Evolutionary conservation across 2,113 vertebrate genomes (phyloP), one percentile per base, ranked within the genome.

Genomic region (Osmerus eperlanus): DNA sequence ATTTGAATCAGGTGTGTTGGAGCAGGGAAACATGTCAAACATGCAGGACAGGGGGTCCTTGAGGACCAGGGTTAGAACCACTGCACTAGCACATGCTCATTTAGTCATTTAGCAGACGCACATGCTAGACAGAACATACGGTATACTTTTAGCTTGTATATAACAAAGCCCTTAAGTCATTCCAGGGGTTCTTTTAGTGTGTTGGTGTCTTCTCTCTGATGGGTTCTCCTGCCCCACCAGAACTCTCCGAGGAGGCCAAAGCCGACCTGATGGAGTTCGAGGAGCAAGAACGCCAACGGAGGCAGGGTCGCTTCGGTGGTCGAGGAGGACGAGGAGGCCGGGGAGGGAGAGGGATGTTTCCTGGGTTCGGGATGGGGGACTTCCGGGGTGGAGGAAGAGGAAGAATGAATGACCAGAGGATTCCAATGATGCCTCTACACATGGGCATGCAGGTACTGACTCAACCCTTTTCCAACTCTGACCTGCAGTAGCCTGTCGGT

Each of bases 211-310:
- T 9, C 36, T 63, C 7, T 61, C 16, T 60, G 28, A 61, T 59
- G 53, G 2, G 75, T 51, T 11, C 15, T 11, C 3, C 0, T 66
- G 1, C 70, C 73, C 0, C 77, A 68, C 79, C 79, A 99, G 97
- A 99, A 74, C 94, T 99, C 74, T 98, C 97, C 3, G 97, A 96
- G 56, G 95, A 98, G 86, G 97, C 97, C 76, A 98, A 98, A 81
- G 95, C 94, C 16, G 94, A 97, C 0, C 78, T 99, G 77, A 90
- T 92, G 68, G 93, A 96, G 75, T 97, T 97, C 63, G 97, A 98
- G 79, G 95, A 97, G 74, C 90, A 94, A 75, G 96, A 98, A 62
- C 92, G 95, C 0, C 94, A 95, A 77, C 93, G 95, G 16, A 96
- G 92, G 73, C 94, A 95, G 77, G 94, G 93, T 0, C 93, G 94